A percentile compares a stretch with the other conserved stretches of the same genome.
Conservation (phyloP, 2,797 vertebrate species). For the Aselliscus stoliczkanus region DNA sequence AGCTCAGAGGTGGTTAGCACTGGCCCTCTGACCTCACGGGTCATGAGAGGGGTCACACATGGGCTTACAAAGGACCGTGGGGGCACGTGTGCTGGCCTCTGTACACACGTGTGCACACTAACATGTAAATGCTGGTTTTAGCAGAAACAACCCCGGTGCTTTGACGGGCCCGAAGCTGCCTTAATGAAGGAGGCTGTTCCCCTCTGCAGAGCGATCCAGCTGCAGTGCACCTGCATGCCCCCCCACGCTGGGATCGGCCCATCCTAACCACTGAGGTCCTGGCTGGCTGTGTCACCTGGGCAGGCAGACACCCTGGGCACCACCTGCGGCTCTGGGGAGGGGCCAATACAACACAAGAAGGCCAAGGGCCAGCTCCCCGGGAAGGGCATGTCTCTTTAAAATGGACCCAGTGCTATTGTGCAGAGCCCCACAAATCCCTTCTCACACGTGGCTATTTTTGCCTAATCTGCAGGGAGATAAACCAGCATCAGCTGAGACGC, state of each 20-base stretch:
- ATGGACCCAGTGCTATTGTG: neutral
- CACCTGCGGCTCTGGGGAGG: neutral
- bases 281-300: neutral
- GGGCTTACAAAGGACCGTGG: accelerated
- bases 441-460: neutral
- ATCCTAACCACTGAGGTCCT: too few species aligned
- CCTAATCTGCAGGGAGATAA: neutral
- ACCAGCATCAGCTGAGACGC: accelerated
- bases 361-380: neutral
- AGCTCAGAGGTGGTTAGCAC: neutral
- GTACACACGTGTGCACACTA: accelerated
- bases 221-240: neutral
- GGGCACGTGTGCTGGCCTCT: accelerated
- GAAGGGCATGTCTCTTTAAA: accelerated
- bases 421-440: neutral
- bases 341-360: too few species aligned
- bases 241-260: accelerated
- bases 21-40: accelerated
- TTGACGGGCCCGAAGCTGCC: accelerated
- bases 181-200: neutral
- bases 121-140: too few species aligned
- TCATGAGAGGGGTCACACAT: neutral
- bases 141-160: accelerated
- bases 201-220: accelerated
- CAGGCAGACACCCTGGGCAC: neutral